These are phyloP conservation scores for Sinosuthora webbiana DNA, from an alignment of 2,113 vertebrate genomes.

Conservation along the genomic window DNA sequence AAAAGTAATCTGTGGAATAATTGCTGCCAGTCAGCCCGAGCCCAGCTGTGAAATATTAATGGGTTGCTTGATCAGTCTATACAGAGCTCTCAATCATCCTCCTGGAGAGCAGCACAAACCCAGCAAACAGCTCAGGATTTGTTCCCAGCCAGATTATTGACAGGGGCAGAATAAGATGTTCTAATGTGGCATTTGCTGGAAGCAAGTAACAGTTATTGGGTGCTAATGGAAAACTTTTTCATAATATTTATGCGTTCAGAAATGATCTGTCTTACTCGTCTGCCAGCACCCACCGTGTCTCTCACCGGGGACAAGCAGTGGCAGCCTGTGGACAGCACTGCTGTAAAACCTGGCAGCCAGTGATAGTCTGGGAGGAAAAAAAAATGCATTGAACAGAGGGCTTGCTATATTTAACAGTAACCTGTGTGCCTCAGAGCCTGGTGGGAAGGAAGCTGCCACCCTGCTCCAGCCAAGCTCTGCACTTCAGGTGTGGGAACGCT, in stretches of 20 bases:
- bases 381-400: background rate
- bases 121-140: background rate
- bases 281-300: background rate
- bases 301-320: background rate
- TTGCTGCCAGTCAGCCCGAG: conserved; percentile 22
- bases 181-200: background rate
- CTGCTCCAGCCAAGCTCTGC: conserved; percentile 9
- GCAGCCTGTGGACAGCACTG: background rate
- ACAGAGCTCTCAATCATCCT: conserved; percentile 29
- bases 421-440: background rate
- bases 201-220: background rate
- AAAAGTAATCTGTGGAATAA: conserved; percentile 32
- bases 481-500: background rate
- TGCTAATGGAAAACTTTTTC: background rate
- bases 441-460: background rate
- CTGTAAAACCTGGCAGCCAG: background rate
- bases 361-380: background rate
- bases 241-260: background rate
- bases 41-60: conserved; percentile 47
- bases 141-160: background rate
- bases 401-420: conserved; percentile 24
- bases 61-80: conserved; percentile 31
- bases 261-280: background rate
- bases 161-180: background rate
- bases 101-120: background rate